phyloP scores from a whole-genome alignment of 1,140 invertebrate genomes.

The Lanistes nyassanus region DNA sequence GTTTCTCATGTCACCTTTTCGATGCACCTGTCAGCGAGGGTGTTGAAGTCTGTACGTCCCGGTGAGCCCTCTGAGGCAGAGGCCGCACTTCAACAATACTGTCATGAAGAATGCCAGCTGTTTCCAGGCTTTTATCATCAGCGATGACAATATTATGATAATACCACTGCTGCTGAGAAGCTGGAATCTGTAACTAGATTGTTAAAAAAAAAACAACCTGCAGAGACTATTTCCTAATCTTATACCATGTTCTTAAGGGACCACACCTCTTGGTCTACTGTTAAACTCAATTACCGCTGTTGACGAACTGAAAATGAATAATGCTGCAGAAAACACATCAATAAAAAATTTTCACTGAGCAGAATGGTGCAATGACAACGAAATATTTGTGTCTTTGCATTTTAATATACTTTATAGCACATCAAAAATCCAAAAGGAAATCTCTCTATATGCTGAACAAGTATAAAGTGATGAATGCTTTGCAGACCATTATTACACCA shows the following conservation, averaged over 20 bases:
- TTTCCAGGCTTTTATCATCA: background rate
- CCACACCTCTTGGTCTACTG: background rate
- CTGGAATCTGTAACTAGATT: constrained; percentile 3
- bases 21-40: too few relatives aligned
- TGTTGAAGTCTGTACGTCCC: too few relatives aligned
- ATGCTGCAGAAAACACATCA: background rate
- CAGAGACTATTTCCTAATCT: background rate
- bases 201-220: too few relatives aligned
- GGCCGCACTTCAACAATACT: constrained; percentile 16
- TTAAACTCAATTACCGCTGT: too few relatives aligned
- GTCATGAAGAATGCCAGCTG: background rate
- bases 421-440: too few relatives aligned
- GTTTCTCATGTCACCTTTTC: too few relatives aligned
- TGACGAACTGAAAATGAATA: background rate
- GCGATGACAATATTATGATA: background rate
- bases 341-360: background rate
- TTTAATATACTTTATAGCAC: too few relatives aligned
- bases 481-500: too few relatives aligned
- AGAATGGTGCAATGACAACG: background rate
- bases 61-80: too few relatives aligned
- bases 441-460: too few relatives aligned
- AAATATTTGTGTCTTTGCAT: too few relatives aligned
- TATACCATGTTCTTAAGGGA: background rate
- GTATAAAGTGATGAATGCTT: too few relatives aligned
- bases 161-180: constrained; percentile 18